These are phyloP conservation scores for Chaetops frenatus DNA, from an alignment of 2,113 vertebrate genomes.

Conservation along the genomic window DNA sequence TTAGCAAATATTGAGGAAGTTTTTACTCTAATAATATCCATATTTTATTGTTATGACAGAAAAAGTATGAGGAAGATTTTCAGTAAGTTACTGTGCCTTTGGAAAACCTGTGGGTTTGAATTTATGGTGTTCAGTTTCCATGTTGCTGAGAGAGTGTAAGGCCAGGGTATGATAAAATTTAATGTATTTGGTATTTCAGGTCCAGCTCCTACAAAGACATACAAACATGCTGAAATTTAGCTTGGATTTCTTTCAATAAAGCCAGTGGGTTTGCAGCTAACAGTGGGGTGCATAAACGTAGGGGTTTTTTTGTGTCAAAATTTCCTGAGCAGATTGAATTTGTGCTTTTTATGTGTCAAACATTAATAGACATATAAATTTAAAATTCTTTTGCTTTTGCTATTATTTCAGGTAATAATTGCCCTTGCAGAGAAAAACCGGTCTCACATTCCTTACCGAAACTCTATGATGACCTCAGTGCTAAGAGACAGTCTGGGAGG, in stretches of 20 bases:
- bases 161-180: not conserved
- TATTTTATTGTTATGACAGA: not conserved
- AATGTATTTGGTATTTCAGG: not conserved
- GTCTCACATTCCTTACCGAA: slow-evolving; percentile 91
- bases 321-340: not conserved
- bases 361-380: not conserved
- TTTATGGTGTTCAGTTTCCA: not conserved
- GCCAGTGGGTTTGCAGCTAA: not conserved
- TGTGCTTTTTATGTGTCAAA: not conserved
- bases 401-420: slow-evolving; percentile 85
- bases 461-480: slow-evolving; percentile 97
- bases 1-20: not conserved
- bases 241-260: not conserved
- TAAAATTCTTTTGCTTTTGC: not conserved
- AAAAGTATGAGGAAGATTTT: not conserved
- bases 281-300: accelerated
- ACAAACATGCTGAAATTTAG: not conserved
- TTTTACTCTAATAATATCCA: not conserved
- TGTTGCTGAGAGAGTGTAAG: not conserved
- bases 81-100: not conserved
- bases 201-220: not conserved
- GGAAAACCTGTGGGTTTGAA: not conserved
- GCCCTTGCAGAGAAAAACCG: slow-evolving; percentile 92
- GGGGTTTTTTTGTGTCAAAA: not conserved
- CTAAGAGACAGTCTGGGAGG: slow-evolving; percentile 94